A percentile compares a stretch with the other conserved stretches of the same genome.
Conservation (phyloP, 2,888 invertebrate genomes). For the Acleris sparsana region DNA sequence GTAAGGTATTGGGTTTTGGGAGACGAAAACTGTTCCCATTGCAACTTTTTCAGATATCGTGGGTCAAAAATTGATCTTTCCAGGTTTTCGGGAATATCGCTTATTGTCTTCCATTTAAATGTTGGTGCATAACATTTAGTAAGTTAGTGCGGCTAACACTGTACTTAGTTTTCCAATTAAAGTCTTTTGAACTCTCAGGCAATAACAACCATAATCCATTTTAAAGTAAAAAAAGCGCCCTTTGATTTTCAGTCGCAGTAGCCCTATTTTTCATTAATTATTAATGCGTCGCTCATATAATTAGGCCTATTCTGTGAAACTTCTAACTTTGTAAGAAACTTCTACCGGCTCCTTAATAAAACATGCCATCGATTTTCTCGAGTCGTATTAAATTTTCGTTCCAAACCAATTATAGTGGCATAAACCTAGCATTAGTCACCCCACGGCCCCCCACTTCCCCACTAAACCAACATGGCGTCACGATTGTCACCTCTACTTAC, state of each 20-base stretch:
- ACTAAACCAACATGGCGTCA: slow-evolving; percentile 81
- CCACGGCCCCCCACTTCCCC: slow-evolving; percentile 61
- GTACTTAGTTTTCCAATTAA: no score
- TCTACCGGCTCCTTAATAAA: slow-evolving; percentile 61
- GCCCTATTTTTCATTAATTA: slow-evolving; percentile 16
- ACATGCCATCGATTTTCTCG: slow-evolving; percentile 60
- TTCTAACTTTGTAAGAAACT: slow-evolving; percentile 47
- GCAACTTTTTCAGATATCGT: no score
- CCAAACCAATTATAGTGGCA: slow-evolving; percentile 76
- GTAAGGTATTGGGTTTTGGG: no score
- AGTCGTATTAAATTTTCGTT: slow-evolving; percentile 63
- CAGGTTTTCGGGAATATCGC: no score
- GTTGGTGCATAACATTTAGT: no score
- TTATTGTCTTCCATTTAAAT: no score
- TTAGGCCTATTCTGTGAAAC: slow-evolving; percentile 41
- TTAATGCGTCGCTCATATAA: slow-evolving; percentile 37
- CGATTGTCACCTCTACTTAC: slow-evolving; percentile 75
- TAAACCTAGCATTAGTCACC: slow-evolving; percentile 79
- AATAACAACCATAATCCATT: slow-evolving; percentile 3
- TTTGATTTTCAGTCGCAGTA: slow-evolving; percentile 25
- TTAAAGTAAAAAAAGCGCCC: slow-evolving; percentile 16
- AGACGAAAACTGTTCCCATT: no score
- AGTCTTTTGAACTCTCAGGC: no score
- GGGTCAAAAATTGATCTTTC: no score
- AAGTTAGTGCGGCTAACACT: no score